A percentile compares a stretch with the other conserved stretches of the same genome.
These are phyloP conservation scores for Synanceia verrucosa DNA, from an alignment of 2,797 vertebrate species.

Conservation along the genomic window DNA sequence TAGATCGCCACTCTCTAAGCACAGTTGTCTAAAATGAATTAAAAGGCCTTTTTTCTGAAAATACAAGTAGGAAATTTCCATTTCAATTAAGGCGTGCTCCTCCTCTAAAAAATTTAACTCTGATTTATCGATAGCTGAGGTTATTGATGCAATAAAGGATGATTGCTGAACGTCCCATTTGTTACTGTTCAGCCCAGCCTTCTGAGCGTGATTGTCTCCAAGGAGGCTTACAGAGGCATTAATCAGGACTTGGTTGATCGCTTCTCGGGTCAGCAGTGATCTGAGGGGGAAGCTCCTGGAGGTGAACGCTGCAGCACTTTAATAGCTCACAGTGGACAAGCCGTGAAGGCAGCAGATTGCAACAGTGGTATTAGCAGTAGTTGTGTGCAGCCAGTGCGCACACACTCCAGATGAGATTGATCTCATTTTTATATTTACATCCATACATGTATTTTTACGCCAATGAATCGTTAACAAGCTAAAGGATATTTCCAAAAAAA, in stretches of 20 bases:
- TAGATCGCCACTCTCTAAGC: conserved; percentile 8
- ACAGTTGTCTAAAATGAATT: conserved; percentile 22
- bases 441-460: background rate
- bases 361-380: conserved; percentile 19
- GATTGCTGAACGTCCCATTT: conserved; percentile 63
- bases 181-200: conserved; percentile 49
- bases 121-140: conserved; percentile 56
- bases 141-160: conserved; percentile 66
- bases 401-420: conserved; percentile 7
- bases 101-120: conserved; percentile 50
- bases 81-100: conserved; percentile 33
- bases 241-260: conserved; percentile 72
- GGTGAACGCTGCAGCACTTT: conserved; percentile 57
- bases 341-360: conserved; percentile 54
- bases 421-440: conserved; percentile 1
- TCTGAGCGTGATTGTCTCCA: conserved; percentile 64
- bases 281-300: conserved; percentile 51
- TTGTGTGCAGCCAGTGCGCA: conserved; percentile 2
- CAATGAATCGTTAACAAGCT: background rate
- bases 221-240: conserved; percentile 64
- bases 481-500: conserved; percentile 1
- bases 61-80: conserved; percentile 18
- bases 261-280: conserved; percentile 65
- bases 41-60: conserved; percentile 9
- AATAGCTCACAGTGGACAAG: conserved; percentile 65